Base-by-base conservation (phyloP, 2,888 invertebrate species). In the Sminthurides aquaticus region DNA sequence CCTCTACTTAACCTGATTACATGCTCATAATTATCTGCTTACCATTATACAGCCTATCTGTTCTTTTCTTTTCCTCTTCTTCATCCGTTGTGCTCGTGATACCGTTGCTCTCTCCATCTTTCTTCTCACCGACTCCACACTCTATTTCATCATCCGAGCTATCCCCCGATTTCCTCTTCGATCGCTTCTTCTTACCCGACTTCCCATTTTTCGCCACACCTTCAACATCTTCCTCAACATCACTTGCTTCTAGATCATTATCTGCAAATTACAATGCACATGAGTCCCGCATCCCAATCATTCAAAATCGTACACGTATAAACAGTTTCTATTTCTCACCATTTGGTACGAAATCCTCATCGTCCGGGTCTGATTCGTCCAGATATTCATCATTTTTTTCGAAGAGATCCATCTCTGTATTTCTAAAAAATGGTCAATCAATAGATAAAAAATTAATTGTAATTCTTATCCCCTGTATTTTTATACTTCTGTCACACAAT, bases 41-140 rank as follows among this genome's bases (percentile, higher is more conserved):
- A 70, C 71, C 68, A 25, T 65, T 68, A 67, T 68, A 72, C 11
- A 72, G 54, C 48, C 57, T 26, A 64, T 72, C 70, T 15, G 67
- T 72, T 49, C 68, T 59, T 24, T 60, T 66, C 48, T 70, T 72
- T 56, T 72, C 72, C 11, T 34, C 59, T 43, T 61, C 67, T 26
- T 70, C 70, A 49, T 63, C 57, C 1, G 55, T 57, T 1, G 60
- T 28, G 24, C 54, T 8, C 25, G 20, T 11, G n/a, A 22, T 28
- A 18, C 26, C 54, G 1, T 61, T 26, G 11, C 2, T 25, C 5
- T 24, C 49, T 49, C 49, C 60, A 11, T 64, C 58, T 18, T 57
- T 58, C 3, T 20, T 59, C 1, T 49, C 59, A 1, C 34, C 60
- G 2, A 20, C 3, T 8, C 57, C n/a, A 20, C 65, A 64, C 1